Evolutionary conservation across 2,888 invertebrate genomes (phyloP), one percentile per base, ranked within the genome.

Genomic region (Eutolmus rufibarbis): DNA sequence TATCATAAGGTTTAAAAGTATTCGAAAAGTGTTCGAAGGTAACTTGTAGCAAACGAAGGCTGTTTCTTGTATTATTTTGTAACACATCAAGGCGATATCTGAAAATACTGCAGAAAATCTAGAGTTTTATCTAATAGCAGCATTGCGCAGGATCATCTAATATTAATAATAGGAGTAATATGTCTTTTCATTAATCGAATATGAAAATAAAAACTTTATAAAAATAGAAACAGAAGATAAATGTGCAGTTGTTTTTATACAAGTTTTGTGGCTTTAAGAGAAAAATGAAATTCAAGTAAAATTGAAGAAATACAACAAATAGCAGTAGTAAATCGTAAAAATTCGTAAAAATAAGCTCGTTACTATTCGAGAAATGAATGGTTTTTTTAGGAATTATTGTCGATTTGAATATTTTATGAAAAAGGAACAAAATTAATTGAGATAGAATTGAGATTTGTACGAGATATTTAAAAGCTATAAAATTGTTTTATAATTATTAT

Each of bases 311-410:
- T 2, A 66, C 66, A 66, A 66, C 66, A 66, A 66, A 66, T 84
- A 66, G 14, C 12, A 84, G 19, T n/a, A 84, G 19, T n/a, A 84
- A 84, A 34, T 37, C 5, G n/a, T 84, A 43, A 79, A 79, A 66
- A 7, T 40, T 57, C 19, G 66, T 57, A 82, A 87, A 87, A 87
- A 82, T 87, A 87, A 87, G 82, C 82, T 66, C 84, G 40, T 37
- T 28, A 66, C 66, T 66, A 66, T 66, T 66, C 40, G 76, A 76
- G 40, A 76, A 76, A 40, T 28, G 40, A 76, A 40, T 76, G 40
- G 40, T 76, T 51, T 51, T 51, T 74, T 85, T 74, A 85, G 74
- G 74, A 85, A 43, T 85, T 85, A 85, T 85, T 85, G 85, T 85
- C 85, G 85, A 85, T 85, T 74, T 74, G 16, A 85, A 74, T 85